Conservation (phyloP, 2,888 invertebrate genomes). For the Steromphala cineraria region DNA sequence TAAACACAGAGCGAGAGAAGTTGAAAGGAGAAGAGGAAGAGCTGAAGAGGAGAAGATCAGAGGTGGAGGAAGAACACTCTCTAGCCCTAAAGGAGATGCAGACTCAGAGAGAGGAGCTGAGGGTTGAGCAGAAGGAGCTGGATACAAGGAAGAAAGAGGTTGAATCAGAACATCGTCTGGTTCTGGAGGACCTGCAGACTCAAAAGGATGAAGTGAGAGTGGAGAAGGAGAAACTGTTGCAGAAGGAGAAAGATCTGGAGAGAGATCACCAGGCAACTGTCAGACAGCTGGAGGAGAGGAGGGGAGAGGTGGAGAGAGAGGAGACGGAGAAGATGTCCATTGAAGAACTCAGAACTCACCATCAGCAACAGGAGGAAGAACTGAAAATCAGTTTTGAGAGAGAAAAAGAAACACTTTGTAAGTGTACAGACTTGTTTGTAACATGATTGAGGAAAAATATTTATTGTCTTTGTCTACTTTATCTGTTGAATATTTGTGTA, state of each 20-base stretch:
- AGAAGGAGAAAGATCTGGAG: slow-evolving; percentile 22
- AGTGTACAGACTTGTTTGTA: too few species aligned
- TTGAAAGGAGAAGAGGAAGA: slow-evolving; percentile 17
- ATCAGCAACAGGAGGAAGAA: background rate
- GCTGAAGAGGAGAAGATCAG: slow-evolving; percentile 13
- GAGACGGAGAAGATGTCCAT: slow-evolving; percentile 20
- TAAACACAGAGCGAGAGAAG: background rate
- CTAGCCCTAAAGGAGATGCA: slow-evolving; percentile 41
- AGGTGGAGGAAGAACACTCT: slow-evolving; percentile 37
- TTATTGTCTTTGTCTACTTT: too few species aligned
- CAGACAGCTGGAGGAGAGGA: slow-evolving; percentile 24
- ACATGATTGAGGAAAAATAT: too few species aligned
- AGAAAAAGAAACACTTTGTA: slow-evolving; percentile 12
- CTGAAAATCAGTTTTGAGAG: background rate
- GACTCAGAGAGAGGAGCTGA: slow-evolving; percentile 43
- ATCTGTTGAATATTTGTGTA: too few species aligned
- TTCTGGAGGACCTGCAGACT: slow-evolving; percentile 37
- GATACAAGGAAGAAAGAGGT: slow-evolving; percentile 37
- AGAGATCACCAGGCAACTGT: slow-evolving; percentile 27
- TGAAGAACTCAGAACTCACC: slow-evolving; percentile 6
- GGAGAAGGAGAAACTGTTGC: slow-evolving; percentile 41
- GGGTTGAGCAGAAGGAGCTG: slow-evolving; percentile 26
- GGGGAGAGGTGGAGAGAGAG: slow-evolving; percentile 21
- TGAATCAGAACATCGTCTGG: slow-evolving; percentile 24
- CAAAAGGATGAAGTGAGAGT: slow-evolving; percentile 38